Evolutionary conservation across 2,888 invertebrate genomes (phyloP).

Genomic region (Lutraria lutraria): DNA sequence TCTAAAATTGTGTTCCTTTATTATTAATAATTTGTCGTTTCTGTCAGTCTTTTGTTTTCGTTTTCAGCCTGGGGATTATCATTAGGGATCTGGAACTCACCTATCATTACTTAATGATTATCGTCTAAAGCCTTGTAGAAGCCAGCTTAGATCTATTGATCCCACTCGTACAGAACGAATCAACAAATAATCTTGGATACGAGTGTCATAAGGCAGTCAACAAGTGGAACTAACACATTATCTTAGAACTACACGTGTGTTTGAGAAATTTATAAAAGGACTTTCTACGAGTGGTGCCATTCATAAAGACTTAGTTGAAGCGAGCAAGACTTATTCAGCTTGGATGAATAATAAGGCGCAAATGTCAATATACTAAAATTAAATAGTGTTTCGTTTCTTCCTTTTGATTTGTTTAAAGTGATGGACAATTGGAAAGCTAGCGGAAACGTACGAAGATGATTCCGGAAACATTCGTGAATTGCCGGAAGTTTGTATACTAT

Average conservation of each 20-base stretch:
- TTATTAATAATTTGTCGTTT: constrained; percentile 13
- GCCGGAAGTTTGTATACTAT: not conserved
- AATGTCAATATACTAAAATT: not conserved
- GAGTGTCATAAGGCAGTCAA: constrained; percentile 22
- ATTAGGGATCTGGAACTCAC: not conserved
- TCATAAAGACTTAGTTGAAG: not conserved
- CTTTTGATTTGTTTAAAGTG: not conserved
- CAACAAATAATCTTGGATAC: constrained; percentile 15
- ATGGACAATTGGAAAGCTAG: not conserved
- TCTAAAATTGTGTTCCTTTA: constrained; percentile 3
- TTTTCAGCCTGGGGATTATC: not conserved
- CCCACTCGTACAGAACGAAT: not conserved
- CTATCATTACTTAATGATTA: constrained; percentile 19
- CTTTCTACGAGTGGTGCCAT: not conserved
- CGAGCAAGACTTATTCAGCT: not conserved
- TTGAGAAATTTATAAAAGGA: not conserved
- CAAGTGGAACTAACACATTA: constrained; percentile 9
- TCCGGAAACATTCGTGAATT: constrained; percentile 9
- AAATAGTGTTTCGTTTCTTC: not conserved
- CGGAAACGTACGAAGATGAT: not conserved
- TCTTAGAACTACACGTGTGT: not conserved
- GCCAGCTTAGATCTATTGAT: constrained; percentile 10
- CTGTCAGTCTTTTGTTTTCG: not conserved
- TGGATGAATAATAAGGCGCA: not conserved
- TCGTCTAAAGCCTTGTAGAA: constrained; percentile 1